Base-by-base conservation (phyloP, 2,797 vertebrate genomes). In the Esox lucius region DNA sequence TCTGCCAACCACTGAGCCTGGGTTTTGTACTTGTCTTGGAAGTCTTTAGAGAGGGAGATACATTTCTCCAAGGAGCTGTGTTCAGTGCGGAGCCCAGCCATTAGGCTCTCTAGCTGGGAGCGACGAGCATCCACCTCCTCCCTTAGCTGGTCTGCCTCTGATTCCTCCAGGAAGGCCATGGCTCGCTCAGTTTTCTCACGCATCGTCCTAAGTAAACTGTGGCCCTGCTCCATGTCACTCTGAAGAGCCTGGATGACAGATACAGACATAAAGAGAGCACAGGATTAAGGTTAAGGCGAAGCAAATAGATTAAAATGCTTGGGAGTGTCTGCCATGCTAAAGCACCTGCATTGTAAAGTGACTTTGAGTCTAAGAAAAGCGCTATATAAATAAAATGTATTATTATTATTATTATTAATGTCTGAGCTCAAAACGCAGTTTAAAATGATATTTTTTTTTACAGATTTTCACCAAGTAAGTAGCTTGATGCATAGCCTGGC, bases 201-300 rank as follows among this genome's bases (percentile, higher is more conserved):
- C 77, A 95, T 93, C 0, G 94, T 95, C 88, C 97, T 98, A 74
- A 99, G 87, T 81, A 96, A 93, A 84, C 85, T 89, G 81, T 97
- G 95, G 56, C 97, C 97, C 83, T 95, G 91, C 85, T 99, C 97
- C 94, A 96, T 95, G 83, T 98, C 96, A 76, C 88, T 93, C 75
- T 98, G 92, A 0, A 95, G 91, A 80, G 86, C 85, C 94, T 95
- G 78, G 65, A 61, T n/a, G 15, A 48, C 35, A 81, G 13, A 84
- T 1, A 1, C 7, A 61, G 13, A 71, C 28, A 49, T 15, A 11
- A 26, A 53, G 11, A 70, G 48, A 53, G 3, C 26, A 59, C 4
- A 72, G 28, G 0, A 24, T 4, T 4, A 8, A 68, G 59, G 66
- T 35, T 56, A 33, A 26, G 9, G 31, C 35, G 61, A 17, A 42